Percentiles rank a stretch among this genome's conserved stretches.
Evolutionary conservation across 2,113 vertebrate species (phyloP).

Genomic region (Cettia cetti): DNA sequence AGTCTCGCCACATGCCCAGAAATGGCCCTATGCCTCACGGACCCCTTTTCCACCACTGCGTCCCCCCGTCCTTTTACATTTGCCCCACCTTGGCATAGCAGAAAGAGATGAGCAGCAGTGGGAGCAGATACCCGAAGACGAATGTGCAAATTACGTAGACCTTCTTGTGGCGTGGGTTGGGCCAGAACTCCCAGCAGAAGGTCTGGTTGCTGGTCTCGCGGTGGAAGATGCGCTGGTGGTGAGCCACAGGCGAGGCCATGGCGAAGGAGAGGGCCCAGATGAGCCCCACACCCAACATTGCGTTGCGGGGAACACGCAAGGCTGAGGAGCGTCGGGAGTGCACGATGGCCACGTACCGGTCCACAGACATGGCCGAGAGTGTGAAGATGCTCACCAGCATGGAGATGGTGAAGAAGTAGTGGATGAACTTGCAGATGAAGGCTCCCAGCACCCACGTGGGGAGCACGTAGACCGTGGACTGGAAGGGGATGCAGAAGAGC

Average conservation of each 20-base stretch:
- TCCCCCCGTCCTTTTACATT: background rate
- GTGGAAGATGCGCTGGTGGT: slow-evolving; percentile 86
- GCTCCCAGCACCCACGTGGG: slow-evolving; percentile 92
- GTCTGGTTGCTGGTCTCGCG: slow-evolving; percentile 77
- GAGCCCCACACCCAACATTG: slow-evolving; percentile 81
- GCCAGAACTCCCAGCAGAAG: slow-evolving; percentile 95
- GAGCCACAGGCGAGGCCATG: slow-evolving; percentile 91
- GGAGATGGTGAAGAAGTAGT: slow-evolving; percentile 96
- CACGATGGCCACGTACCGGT: slow-evolving; percentile 95
- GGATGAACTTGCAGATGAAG: slow-evolving; percentile 93
- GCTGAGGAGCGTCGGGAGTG: slow-evolving; percentile 90
- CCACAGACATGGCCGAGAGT: slow-evolving; percentile 93
- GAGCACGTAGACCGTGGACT: slow-evolving; percentile 90
- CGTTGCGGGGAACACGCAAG: slow-evolving; percentile 84
- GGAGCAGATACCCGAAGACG: slow-evolving; percentile 91
- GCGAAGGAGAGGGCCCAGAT: slow-evolving; percentile 91
- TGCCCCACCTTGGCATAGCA: slow-evolving; percentile 93
- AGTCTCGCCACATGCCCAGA: background rate
- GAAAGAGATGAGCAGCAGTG: slow-evolving; percentile 92
- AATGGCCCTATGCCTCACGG: background rate
- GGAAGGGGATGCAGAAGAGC: slow-evolving; percentile 95
- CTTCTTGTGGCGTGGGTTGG: slow-evolving; percentile 80
- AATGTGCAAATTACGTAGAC: slow-evolving; percentile 92
- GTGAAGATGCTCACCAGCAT: slow-evolving; percentile 99
- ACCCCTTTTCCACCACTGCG: rapidly evolving